phyloP scores from a whole-genome alignment of 2,113 vertebrate genomes.

The Mesocricetus auratus region DNA sequence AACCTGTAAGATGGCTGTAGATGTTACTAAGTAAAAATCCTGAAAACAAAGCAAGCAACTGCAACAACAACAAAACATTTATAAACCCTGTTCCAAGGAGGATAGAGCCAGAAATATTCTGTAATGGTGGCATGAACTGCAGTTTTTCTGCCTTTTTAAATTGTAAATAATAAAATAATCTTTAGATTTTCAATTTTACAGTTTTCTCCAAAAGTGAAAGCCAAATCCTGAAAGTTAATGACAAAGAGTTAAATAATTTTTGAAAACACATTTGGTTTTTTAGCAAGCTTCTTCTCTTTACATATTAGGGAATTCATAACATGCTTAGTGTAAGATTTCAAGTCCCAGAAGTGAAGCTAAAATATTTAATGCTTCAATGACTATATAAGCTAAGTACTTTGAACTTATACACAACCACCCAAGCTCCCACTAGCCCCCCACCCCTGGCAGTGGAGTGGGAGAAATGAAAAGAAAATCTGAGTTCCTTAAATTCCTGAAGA shows the following conservation, averaged over 20 bases:
- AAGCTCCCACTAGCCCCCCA: background rate
- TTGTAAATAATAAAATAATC: constrained; percentile 19
- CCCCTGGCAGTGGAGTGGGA: background rate
- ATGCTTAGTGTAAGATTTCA: constrained; percentile 72
- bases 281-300: constrained; percentile 35
- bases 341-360: constrained; percentile 54
- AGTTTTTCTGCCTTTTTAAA: background rate
- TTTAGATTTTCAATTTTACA: background rate
- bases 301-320: constrained; percentile 63
- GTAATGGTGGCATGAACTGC: constrained; percentile 20
- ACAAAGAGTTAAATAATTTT: constrained; percentile 60
- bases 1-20: background rate
- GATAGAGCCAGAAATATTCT: background rate
- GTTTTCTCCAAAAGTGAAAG: constrained; percentile 55
- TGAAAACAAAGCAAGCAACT: background rate
- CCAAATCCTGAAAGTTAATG: constrained; percentile 60
- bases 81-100: background rate
- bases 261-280: constrained; percentile 61
- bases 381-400: constrained; percentile 48
- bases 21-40: constrained; percentile 21
- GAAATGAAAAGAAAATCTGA: background rate
- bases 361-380: constrained; percentile 64
- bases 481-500: background rate
- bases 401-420: constrained; percentile 49
- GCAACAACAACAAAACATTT: background rate